phyloP scores from a whole-genome alignment of 2,797 vertebrate genomes.

The Crotalus adamanteus region DNA sequence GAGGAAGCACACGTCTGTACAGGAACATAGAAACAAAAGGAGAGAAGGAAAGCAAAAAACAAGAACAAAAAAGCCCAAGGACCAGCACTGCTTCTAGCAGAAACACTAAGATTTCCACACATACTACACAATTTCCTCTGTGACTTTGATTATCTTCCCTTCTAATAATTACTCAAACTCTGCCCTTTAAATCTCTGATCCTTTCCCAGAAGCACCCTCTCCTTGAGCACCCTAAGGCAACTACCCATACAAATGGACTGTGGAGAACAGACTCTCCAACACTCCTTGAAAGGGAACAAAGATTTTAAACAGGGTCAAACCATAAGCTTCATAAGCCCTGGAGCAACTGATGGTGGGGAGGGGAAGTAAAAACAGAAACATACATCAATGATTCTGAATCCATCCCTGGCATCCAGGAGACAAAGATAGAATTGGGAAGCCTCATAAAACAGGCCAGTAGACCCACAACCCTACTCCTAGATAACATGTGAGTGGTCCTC shows the following conservation, averaged over 20 bases:
- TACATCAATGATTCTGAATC: not conserved
- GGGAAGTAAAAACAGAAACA: not conserved
- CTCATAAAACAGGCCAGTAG: not conserved
- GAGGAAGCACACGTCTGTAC: not conserved
- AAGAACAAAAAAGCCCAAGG: not conserved
- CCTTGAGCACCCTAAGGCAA: not conserved
- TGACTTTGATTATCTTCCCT: not conserved
- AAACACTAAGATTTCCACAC: not conserved
- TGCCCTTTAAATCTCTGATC: not conserved
- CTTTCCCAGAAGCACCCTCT: not conserved
- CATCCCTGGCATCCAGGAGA: not conserved
- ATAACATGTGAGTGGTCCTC: not conserved
- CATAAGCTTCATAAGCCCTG: not conserved
- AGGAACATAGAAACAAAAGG: not conserved
- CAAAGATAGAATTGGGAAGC: not conserved
- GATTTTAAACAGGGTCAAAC: not conserved
- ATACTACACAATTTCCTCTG: not conserved
- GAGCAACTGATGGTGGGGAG: not conserved
- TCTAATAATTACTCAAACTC: not conserved
- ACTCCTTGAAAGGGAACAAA: not conserved
- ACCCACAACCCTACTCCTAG: not conserved
- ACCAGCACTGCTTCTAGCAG: not conserved
- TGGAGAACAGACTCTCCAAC: not conserved
- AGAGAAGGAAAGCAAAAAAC: not conserved
- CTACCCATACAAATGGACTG: not conserved